Percentiles rank a stretch among this genome's conserved stretches.
Conservation (phyloP, 2,888 invertebrate genomes). For the Drosophila anomelani region DNA sequence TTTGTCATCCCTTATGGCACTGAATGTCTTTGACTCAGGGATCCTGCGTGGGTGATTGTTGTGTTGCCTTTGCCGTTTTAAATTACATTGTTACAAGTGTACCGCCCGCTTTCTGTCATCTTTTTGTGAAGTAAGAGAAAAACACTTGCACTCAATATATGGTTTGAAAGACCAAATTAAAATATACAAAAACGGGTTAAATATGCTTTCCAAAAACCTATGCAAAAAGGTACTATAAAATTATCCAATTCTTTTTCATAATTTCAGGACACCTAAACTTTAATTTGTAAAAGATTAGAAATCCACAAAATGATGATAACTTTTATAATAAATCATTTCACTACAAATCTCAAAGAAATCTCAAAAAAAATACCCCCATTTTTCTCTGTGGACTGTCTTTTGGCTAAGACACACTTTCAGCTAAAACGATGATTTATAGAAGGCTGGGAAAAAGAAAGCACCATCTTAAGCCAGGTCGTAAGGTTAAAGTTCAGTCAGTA, state of each 20-base stretch:
- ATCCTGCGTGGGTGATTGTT: slow-evolving; percentile 55
- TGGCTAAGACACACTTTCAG: slow-evolving; percentile 41
- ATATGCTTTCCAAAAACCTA: no score
- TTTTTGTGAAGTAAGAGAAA: slow-evolving; percentile 20
- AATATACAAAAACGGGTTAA: no score
- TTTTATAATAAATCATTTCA: no score
- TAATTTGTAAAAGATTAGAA: no score
- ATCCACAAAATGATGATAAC: no score
- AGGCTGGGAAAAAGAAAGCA: slow-evolving; percentile 3
- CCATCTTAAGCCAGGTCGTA: slow-evolving; percentile 3
- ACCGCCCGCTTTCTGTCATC: slow-evolving; percentile 20
- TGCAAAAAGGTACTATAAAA: no score
- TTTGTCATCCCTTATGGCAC: slow-evolving; percentile 19
- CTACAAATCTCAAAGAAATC: neutral
- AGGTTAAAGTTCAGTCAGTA: slow-evolving; percentile 31
- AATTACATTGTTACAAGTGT: slow-evolving; percentile 73
- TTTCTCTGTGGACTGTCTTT: slow-evolving; percentile 4
- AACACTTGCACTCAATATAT: no score
- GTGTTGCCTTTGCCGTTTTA: slow-evolving; percentile 49
- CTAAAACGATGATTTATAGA: slow-evolving; percentile 36
- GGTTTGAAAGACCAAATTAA: no score
- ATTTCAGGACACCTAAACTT: no score
- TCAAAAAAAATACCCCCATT: neutral
- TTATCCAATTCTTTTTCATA: no score
- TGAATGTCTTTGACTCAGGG: slow-evolving; percentile 50